phyloP scores from a whole-genome alignment of 2,797 vertebrate species.

The Meriones psammophilus region DNA sequence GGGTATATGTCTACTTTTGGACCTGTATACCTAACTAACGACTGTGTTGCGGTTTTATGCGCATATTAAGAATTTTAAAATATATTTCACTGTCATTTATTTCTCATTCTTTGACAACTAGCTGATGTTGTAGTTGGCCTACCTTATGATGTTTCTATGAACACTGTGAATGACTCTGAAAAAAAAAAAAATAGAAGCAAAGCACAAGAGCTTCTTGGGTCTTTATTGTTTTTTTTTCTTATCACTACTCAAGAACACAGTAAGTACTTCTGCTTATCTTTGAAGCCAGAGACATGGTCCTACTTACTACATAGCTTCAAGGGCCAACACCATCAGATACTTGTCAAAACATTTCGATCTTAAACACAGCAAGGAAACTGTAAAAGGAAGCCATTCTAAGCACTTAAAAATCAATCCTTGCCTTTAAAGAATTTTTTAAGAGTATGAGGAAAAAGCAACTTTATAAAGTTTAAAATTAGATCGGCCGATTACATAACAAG shows the following conservation, averaged over 20 bases:
- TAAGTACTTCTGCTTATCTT: constrained; percentile 79
- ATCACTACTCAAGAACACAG: constrained; percentile 65
- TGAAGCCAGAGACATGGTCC: constrained; percentile 69
- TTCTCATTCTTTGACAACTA: background rate
- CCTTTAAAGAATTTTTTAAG: constrained; percentile 52
- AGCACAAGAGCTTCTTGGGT: background rate
- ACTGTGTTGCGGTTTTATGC: background rate
- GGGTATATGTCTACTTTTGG: background rate
- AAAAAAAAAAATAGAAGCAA: background rate
- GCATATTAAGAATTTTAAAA: background rate
- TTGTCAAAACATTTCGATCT: constrained; percentile 72
- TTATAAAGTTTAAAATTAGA: constrained; percentile 72
- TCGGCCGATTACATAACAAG: constrained; percentile 69
- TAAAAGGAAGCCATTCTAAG: constrained; percentile 50
- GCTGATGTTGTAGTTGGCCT: fast-evolving
- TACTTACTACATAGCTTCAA: constrained; percentile 52
- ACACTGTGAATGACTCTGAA: background rate
- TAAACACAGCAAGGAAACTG: constrained; percentile 72
- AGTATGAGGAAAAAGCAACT: constrained; percentile 9
- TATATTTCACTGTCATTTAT: background rate
- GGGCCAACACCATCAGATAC: constrained; percentile 51
- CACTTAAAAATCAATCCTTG: constrained; percentile 64
- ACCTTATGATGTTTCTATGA: background rate
- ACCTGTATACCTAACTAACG: background rate
- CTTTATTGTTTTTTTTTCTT: constrained; percentile 75